Percentiles rank a stretch among this genome's conserved stretches.
These are phyloP conservation scores for Chironomus tepperi DNA, from an alignment of 1,140 invertebrate species.

Conservation along the genomic window DNA sequence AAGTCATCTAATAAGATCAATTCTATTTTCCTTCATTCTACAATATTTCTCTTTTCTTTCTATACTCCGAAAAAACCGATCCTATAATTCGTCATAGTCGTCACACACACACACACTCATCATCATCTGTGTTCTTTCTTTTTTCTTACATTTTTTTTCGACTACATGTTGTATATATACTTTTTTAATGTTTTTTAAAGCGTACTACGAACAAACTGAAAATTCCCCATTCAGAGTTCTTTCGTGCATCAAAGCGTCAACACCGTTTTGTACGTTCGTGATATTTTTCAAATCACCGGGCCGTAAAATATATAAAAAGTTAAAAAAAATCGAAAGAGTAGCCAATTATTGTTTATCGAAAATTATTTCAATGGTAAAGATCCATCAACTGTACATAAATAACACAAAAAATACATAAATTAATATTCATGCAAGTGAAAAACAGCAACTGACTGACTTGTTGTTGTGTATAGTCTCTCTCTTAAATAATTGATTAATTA, in stretches of 20 bases:
- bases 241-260: slow-evolving; percentile 23
- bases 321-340: not conserved
- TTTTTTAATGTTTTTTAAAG: not conserved
- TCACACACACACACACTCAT: not conserved
- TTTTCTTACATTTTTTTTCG: not conserved
- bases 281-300: slow-evolving; percentile 3
- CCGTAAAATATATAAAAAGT: not conserved
- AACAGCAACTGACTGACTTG: not conserved
- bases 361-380: slow-evolving; percentile 5
- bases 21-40: slow-evolving; percentile 8
- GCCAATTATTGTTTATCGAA: not conserved
- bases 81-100: slow-evolving; percentile 10
- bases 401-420: not conserved
- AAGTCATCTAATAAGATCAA: slow-evolving; percentile 20
- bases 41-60: not conserved
- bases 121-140: slow-evolving; percentile 4
- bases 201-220: not conserved
- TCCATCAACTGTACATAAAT: too few relatives aligned
- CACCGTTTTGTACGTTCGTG: slow-evolving; percentile 10
- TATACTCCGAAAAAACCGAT: not conserved
- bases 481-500: not conserved
- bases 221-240: slow-evolving; percentile 11
- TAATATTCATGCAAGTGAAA: slow-evolving; percentile 1
- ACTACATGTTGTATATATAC: not conserved
- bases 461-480: not conserved